Evolutionary conservation across 2,113 vertebrate species (phyloP).

Genomic region (Gallinago undulata): DNA sequence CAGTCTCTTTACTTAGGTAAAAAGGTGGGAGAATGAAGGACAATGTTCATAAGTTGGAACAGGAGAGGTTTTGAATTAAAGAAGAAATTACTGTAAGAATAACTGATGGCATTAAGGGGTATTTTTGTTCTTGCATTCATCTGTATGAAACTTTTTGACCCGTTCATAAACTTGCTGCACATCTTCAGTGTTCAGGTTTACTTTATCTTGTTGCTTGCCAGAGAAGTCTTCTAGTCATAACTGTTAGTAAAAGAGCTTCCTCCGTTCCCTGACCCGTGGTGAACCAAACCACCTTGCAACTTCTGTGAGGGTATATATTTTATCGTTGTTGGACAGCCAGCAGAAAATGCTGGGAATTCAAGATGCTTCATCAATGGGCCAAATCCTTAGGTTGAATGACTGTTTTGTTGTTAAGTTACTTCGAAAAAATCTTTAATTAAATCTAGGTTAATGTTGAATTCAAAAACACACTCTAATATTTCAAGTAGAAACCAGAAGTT

Average conservation of each 20-base stretch:
- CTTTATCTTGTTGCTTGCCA: background rate
- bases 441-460: background rate
- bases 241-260: background rate
- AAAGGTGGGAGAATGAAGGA: background rate
- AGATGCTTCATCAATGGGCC: background rate
- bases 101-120: background rate
- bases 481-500: background rate
- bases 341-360: background rate
- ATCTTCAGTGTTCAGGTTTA: background rate
- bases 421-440: background rate
- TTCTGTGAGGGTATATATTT: background rate
- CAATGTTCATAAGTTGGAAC: background rate
- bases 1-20: background rate
- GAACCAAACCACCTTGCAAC: background rate
- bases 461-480: background rate
- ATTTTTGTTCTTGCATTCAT: background rate
- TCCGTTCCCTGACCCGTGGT: background rate
- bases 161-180: background rate
- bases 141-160: background rate
- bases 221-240: background rate
- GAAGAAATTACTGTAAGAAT: background rate
- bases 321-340: background rate
- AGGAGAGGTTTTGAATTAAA: background rate
- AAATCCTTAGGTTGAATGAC: background rate
- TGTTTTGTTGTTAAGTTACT: background rate